Conservation (phyloP, 1,140 invertebrate genomes). For the Cephus cinctus region DNA sequence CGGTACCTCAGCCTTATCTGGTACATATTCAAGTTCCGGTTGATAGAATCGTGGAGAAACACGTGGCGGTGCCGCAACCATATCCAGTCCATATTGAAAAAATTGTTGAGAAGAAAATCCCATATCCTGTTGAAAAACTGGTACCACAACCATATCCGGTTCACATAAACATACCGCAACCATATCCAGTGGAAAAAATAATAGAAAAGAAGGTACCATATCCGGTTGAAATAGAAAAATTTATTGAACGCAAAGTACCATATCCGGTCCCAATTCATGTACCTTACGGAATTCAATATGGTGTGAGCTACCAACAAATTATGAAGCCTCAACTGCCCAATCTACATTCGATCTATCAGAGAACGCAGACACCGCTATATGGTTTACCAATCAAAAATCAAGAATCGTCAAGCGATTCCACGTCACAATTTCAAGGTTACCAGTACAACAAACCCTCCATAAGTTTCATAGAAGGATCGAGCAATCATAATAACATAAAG, state of each 20-base stretch:
- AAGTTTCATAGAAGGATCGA: conserved; percentile 13
- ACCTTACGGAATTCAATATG: conserved; percentile 32
- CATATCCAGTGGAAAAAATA: conserved; percentile 32
- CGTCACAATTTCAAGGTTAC: conserved; percentile 19
- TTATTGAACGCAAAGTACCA: conserved; percentile 17
- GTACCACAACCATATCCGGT: conserved; percentile 52
- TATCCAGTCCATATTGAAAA: conserved; percentile 42
- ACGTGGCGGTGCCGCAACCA: conserved; percentile 40
- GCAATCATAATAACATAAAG: too few relatives aligned
- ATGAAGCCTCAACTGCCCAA: conserved; percentile 30
- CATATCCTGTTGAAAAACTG: conserved; percentile 53
- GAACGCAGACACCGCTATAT: neutral
- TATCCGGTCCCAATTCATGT: conserved; percentile 21
- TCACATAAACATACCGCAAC: conserved; percentile 22
- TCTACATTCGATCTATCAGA: conserved; percentile 8
- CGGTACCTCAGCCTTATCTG: conserved; percentile 52
- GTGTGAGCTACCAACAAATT: conserved; percentile 34
- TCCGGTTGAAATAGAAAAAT: conserved; percentile 13
- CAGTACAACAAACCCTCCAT: conserved; percentile 22
- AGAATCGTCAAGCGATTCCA: conserved; percentile 2
- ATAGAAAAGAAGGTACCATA: conserved; percentile 38
- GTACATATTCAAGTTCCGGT: conserved; percentile 50
- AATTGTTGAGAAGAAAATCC: conserved; percentile 57
- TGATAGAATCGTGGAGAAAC: conserved; percentile 40
- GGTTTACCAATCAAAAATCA: neutral